Base-by-base conservation (phyloP, 2,888 invertebrate species). In the Rhagium mordax region DNA sequence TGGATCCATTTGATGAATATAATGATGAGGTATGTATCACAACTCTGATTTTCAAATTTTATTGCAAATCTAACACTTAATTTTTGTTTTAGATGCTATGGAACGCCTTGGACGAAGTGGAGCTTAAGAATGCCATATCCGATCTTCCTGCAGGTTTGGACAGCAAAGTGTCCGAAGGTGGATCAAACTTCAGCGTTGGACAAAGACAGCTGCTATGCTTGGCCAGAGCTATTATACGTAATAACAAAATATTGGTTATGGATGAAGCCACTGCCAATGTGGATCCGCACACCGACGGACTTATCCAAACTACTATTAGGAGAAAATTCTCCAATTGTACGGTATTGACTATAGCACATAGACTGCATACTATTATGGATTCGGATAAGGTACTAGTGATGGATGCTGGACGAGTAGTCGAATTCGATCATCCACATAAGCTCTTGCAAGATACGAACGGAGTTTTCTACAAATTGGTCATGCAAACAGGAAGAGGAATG, bases 1-100 rank as follows among this genome's bases (percentile, higher is more conserved):
- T 98, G 72, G 97, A 97, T 89, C 97, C 97, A 1, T 97, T 97
- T 86, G 92, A 94, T 77, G 93, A 94, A 82, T 94, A 94, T 83
- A 89, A 91, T 0, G 97, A 97, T 81, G 90, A 91, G 5, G 90
- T 78, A 72, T 6, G 51, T 51, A 51, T n/a, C n/a, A n/a, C n/a
- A n/a, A n/a, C n/a, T n/a, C n/a, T n/a, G n/a, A n/a, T n/a, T n/a
- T n/a, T n/a, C n/a, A n/a, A n/a, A n/a, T n/a, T n/a, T n/a, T n/a
- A n/a, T n/a, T 3, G 10, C 41, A 41, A 24, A 4, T 4, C 3
- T 24, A 4, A 24, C 41, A 41, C n/a, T n/a, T 1, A 13, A 8
- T 21, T 53, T 53, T 51, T 51, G 51, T 75, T 76, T 49, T 60
- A 82, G 47, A 70, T 93, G 0, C 87, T 97, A 2, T 97, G 96